Conservation (phyloP, 2,797 vertebrate species). For the Chelonia mydas region DNA sequence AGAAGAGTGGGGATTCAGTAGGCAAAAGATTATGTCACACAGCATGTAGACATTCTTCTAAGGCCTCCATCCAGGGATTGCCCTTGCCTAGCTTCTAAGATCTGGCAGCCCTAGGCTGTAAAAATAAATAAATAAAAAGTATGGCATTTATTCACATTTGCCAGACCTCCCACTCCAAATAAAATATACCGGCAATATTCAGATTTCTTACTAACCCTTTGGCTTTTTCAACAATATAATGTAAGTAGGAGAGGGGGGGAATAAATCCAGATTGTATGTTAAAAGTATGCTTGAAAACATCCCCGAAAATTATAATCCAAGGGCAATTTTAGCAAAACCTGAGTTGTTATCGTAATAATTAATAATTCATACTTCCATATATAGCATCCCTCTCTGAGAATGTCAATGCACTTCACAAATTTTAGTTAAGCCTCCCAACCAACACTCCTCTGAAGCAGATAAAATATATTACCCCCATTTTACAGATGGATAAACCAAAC, state of each 20-base stretch:
- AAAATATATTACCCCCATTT: neutral
- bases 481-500: rapidly evolving
- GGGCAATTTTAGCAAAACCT: neutral
- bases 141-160: neutral
- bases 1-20: slow-evolving; percentile 17
- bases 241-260: neutral
- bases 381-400: neutral
- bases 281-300: slow-evolving; percentile 21
- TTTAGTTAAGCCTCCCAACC: neutral
- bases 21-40: neutral
- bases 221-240: neutral
- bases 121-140: neutral
- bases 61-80: neutral
- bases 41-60: neutral
- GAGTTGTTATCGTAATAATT: neutral
- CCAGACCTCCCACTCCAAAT: neutral
- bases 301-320: neutral
- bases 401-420: neutral
- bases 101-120: neutral
- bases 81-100: slow-evolving; percentile 26
- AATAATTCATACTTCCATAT: neutral
- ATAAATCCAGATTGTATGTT: neutral
- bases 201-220: neutral
- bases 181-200: neutral
- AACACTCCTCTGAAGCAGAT: neutral